Evolutionary conservation across 2,888 invertebrate genomes (phyloP), one percentile per base, ranked within the genome.

Genomic region (Hipparchia sbordonii): DNA sequence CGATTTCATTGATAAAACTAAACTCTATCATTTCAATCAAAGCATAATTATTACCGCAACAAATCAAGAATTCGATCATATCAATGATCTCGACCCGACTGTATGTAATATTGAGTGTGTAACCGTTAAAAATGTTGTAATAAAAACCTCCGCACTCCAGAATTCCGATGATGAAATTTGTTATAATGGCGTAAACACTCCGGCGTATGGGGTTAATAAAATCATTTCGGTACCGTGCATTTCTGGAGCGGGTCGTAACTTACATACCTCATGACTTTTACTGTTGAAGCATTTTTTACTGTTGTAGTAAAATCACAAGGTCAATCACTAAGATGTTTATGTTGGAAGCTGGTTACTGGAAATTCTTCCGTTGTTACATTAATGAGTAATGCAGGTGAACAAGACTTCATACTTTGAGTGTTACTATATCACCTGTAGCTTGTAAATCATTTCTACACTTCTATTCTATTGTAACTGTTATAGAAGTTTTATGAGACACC

Each of bases 141-240:
- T 70, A 61, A 70, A 69, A 70, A 70, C 51, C 69, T 70, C 65
- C 51, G 57, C 67, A 70, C 59, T 72, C 59, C 71, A 66, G 66
- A 78, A 80, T 77, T 77, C 72, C 78, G 70, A 65, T 77, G 77
- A 75, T 76, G 77, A 78, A 80, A 77, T 76, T 73, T 75, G 76
- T 73, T 77, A 77, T 74, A 76, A 77, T 73, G 74, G 71, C 68
- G 78, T 89, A 90, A 90, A 90, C 87, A 90, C 75, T 78, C 79
- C 82, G 81, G 85, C 85, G 82, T 82, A 79, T 82, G 83, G 86
- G 87, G 89, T 89, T 88, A 89, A 91, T 90, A 90, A 91, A 92
- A 91, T 91, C 87, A 90, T 91, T 89, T 85, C 81, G 52, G 79
- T 79, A 84, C 83, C 83, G 80, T 82, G 84, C 83, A 82, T 83